phyloP scores from a whole-genome alignment of 2,113 vertebrate genomes.

The Limanda limanda region DNA sequence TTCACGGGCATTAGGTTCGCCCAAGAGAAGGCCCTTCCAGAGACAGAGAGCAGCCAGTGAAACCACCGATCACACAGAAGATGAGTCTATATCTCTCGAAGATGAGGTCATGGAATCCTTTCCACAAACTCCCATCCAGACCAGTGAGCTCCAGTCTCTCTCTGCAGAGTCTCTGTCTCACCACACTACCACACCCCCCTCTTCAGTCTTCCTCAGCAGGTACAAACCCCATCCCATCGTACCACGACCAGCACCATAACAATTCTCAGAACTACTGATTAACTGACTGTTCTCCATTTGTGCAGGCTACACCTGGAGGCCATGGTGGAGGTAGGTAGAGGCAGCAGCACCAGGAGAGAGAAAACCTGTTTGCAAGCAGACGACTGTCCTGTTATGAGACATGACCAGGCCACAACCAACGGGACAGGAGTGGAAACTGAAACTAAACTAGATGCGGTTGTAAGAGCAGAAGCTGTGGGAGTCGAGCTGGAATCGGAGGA shows the following conservation, averaged over 20 bases:
- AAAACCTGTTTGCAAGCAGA: conserved; percentile 13
- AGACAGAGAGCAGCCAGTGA: conserved; percentile 96
- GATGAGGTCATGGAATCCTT: conserved; percentile 83
- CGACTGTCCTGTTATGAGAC: neutral
- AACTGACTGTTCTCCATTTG: conserved; percentile 15
- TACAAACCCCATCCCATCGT: conserved; percentile 56
- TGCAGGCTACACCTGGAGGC: conserved; percentile 88
- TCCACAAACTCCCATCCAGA: conserved; percentile 74
- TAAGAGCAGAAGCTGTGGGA: conserved; percentile 1
- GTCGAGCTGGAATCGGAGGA: conserved; percentile 25
- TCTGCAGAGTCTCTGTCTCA: conserved; percentile 83
- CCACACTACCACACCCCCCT: conserved; percentile 69
- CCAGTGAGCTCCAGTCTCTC: conserved; percentile 78
- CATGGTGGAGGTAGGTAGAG: conserved; percentile 66
- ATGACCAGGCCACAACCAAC: conserved; percentile 32
- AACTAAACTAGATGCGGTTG: neutral
- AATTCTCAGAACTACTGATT: neutral
- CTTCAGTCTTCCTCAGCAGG: conserved; percentile 90
- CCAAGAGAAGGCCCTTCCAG: conserved; percentile 92
- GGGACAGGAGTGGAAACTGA: conserved; percentile 33
- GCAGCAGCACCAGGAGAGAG: conserved; percentile 26
- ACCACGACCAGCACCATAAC: neutral
- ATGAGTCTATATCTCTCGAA: conserved; percentile 81
- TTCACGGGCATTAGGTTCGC: conserved; percentile 83
- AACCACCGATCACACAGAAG: conserved; percentile 90